Conservation (phyloP, 2,797 vertebrate genomes). For the Craterocephalus amniculus region DNA sequence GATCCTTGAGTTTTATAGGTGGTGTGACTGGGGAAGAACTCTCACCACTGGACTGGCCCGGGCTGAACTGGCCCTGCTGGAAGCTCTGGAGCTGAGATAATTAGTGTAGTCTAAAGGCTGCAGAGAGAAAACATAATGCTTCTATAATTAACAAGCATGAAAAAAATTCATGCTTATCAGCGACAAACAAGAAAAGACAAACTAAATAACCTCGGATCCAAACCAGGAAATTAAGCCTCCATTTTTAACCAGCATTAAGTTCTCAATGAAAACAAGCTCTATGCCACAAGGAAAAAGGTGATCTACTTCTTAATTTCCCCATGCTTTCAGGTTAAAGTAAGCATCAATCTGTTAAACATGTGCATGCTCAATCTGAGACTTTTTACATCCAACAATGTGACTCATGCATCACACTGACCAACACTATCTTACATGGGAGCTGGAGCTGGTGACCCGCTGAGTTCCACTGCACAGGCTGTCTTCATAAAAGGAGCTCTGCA, state of each 20-base stretch:
- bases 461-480: constrained; percentile 69
- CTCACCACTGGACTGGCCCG: constrained; percentile 97
- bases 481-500: constrained; percentile 74
- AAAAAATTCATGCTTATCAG: not conserved
- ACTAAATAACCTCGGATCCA: not conserved
- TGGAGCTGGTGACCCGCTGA: constrained; percentile 43
- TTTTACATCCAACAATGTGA: too few species aligned
- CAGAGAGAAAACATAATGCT: constrained; percentile 23
- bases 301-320: too few species aligned
- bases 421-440: constrained; percentile 67
- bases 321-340: too few species aligned
- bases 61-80: constrained; percentile 92
- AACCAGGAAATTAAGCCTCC: not conserved
- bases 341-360: too few species aligned
- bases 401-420: not conserved
- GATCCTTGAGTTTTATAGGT: too few species aligned
- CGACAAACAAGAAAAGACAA: too few species aligned
- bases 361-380: too few species aligned
- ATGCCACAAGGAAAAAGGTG: not conserved
- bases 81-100: constrained; percentile 88
- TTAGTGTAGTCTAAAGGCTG: constrained; percentile 90
- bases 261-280: not conserved
- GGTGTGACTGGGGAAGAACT: constrained; percentile 14
- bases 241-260: not conserved
- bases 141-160: not conserved